Evolutionary conservation across 2,888 invertebrate genomes (phyloP), one percentile per base, ranked within the genome.

Genomic region (Dynastes maya): DNA sequence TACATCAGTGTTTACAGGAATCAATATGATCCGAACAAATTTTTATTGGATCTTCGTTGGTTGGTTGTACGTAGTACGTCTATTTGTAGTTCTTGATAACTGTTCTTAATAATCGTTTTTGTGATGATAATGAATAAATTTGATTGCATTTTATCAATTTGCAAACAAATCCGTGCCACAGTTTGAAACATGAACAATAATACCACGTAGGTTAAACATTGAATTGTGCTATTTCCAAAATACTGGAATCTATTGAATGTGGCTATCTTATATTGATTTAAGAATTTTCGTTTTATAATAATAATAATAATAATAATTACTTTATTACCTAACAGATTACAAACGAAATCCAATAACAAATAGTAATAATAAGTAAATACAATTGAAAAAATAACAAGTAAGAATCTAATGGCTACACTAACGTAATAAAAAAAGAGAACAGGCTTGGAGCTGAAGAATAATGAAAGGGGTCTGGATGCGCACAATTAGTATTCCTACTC

Each of bases 261-360:
- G 8, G 45, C 3, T 13, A 32, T 61, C 6, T 76, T 22, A 72
- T 49, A 55, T 51, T 76, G 55, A 76, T 9, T 67, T 29, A 13
- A 51, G 58, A 77, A 67, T 58, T 58, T 27, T 22, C 16, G 22
- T 27, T 55, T 22, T 55, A 16, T 16, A 16, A 16, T 16, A 16
- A 16, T 16, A 16, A 16, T n/a, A n/a, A 16, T 16, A 16, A 16
- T 16, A 16, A 16, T 16, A 16, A 16, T 16, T 16, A 16, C 0
- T 16, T 16, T 16, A 16, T 16, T 22, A 22, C 22, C 22, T 0
- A 22, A 22, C 22, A 22, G 22, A 22, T 22, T 22, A 22, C 22
- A 22, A 22, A 22, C 22, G 22, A 22, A 22, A 22, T 22, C 22
- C 22, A 22, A 22, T 22, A 22, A 1, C 22, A 22, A 22, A 22